A percentile compares a stretch with the other conserved stretches of the same genome.
Conservation (phyloP, 2,113 vertebrate species). For the Chionis minor region DNA sequence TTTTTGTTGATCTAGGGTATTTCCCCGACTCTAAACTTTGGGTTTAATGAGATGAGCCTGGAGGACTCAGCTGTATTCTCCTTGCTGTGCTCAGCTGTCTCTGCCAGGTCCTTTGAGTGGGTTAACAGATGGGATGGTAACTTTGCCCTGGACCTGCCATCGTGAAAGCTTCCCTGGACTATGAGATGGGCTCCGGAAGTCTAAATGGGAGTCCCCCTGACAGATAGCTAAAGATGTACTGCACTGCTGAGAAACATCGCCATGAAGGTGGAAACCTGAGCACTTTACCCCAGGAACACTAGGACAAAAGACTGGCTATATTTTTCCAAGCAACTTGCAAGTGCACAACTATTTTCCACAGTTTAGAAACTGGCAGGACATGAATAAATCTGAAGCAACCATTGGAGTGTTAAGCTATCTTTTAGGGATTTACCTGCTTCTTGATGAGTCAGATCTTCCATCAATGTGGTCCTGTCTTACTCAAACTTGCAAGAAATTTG, state of each 20-base stretch:
- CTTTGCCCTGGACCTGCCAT: not conserved
- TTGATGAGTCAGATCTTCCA: slow-evolving; percentile 43
- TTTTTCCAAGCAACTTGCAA: not conserved
- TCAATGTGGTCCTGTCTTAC: slow-evolving; percentile 42
- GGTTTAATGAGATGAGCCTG: not conserved
- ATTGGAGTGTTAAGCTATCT: not conserved
- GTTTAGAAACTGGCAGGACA: not conserved
- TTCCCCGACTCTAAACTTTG: not conserved
- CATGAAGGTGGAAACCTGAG: not conserved
- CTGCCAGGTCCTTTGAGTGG: not conserved
- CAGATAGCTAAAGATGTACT: not conserved
- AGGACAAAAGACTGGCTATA: not conserved
- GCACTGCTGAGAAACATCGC: not conserved
- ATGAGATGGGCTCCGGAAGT: not conserved
- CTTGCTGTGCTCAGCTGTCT: not conserved
- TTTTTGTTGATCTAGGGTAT: not conserved
- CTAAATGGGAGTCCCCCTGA: not conserved
- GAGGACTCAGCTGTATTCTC: not conserved
- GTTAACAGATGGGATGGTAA: not conserved
- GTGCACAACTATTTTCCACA: not conserved
- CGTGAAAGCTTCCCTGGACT: not conserved
- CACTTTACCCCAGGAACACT: not conserved
- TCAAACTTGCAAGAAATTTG: slow-evolving; percentile 54
- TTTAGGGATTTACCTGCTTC: not conserved
- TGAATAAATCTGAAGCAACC: not conserved